Percentiles rank a stretch among this genome's conserved stretches.
Evolutionary conservation across 1,140 invertebrate genomes (phyloP).

Genomic region (Drosophila sulfurigaster): DNA sequence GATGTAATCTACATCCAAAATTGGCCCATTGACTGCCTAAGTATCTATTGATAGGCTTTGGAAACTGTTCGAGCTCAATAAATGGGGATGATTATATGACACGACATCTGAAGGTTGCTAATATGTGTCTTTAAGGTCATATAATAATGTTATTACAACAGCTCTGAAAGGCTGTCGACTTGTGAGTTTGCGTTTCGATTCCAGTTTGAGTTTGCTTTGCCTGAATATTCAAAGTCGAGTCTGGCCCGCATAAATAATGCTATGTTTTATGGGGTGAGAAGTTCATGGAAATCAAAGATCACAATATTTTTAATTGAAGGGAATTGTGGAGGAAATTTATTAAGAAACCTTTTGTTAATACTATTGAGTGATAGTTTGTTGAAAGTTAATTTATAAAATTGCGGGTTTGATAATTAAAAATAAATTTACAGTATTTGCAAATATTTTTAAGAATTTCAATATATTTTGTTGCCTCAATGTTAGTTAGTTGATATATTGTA

Average conservation of each 20-base stretch:
- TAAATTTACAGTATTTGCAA: too few species aligned
- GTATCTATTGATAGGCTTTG: constrained; percentile 28
- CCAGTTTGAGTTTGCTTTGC: neutral
- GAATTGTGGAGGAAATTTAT: neutral
- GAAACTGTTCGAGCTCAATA: constrained; percentile 50
- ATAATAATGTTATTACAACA: constrained; percentile 1
- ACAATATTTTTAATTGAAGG: neutral
- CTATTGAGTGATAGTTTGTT: too few species aligned
- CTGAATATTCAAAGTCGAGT: neutral
- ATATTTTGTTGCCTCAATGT: too few species aligned
- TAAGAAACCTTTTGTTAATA: too few species aligned
- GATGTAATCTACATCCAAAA: constrained; percentile 30
- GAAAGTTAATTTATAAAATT: too few species aligned
- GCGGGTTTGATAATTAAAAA: too few species aligned
- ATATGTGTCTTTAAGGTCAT: constrained; percentile 3
- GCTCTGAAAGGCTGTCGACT: neutral
- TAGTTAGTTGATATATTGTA: too few species aligned
- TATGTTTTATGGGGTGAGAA: too few species aligned
- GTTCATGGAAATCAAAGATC: neutral
- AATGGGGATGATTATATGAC: constrained; percentile 1
- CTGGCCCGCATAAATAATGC: neutral
- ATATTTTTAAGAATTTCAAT: too few species aligned
- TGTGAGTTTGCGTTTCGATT: neutral
- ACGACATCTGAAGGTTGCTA: constrained; percentile 1
- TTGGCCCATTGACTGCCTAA: constrained; percentile 57